These are phyloP conservation scores for Scaptomyza reducta DNA, from an alignment of 2,888 invertebrate species.

Conservation along the genomic window DNA sequence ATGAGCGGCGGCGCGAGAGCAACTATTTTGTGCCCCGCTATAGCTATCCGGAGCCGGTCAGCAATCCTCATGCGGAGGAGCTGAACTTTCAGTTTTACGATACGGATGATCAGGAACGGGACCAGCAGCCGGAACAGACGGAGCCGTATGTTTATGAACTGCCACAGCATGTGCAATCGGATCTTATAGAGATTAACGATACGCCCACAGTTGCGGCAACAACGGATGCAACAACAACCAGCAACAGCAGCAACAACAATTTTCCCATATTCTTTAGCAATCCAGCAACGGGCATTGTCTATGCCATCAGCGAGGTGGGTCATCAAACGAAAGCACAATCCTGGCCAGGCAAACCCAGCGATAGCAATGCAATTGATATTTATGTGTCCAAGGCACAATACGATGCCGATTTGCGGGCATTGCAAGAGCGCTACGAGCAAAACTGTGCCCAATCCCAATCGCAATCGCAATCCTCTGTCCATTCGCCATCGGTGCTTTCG, in stretches of 20 bases:
- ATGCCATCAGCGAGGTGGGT: conserved; percentile 82
- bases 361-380: conserved; percentile 63
- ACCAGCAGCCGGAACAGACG: conserved; percentile 2
- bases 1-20: conserved; percentile 40
- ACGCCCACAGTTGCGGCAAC: background rate
- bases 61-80: conserved; percentile 22
- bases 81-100: conserved; percentile 68
- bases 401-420: conserved; percentile 72
- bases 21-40: conserved; percentile 72
- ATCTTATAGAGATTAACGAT: conserved; percentile 51
- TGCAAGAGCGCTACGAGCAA: conserved; percentile 68
- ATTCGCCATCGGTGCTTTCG: conserved; percentile 45
- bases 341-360: conserved; percentile 16
- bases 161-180: conserved; percentile 53
- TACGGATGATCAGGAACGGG: conserved; percentile 26
- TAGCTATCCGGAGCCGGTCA: conserved; percentile 46
- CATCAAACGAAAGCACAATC: conserved; percentile 38
- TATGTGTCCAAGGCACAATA: conserved; percentile 82
- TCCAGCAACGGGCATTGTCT: conserved; percentile 82
- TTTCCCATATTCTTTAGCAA: conserved; percentile 83
- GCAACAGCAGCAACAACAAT: conserved; percentile 10
- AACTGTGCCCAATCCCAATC: conserved; percentile 24
- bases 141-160: conserved; percentile 48
- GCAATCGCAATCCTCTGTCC: background rate
- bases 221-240: conserved; percentile 3